A percentile compares a stretch with the other conserved stretches of the same genome.
phyloP scores from a whole-genome alignment of 2,797 vertebrate genomes.

The Enteromius radiatus region DNA sequence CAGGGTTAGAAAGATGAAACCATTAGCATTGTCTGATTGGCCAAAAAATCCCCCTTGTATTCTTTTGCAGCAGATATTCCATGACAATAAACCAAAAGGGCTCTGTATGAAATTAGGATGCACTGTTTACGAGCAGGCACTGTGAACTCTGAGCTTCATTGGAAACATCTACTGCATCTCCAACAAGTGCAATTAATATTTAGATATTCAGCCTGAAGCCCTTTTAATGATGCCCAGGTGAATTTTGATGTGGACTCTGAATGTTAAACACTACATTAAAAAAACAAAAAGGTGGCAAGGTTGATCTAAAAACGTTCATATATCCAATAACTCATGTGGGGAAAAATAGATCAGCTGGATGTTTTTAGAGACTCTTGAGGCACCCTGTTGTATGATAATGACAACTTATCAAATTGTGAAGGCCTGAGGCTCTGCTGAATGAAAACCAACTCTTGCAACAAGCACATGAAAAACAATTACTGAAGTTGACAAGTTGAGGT shows the following conservation, averaged over 20 bases:
- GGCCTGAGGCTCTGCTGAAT: constrained; percentile 1
- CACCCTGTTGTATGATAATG: constrained; percentile 9
- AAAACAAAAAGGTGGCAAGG: not conserved
- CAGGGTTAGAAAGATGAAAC: constrained; percentile 59
- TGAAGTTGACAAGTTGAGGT: constrained; percentile 1
- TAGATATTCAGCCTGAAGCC: not conserved
- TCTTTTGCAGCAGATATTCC: constrained; percentile 13
- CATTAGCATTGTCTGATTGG: constrained; percentile 61
- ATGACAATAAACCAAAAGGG: constrained; percentile 11
- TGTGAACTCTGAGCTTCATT: constrained; percentile 12
- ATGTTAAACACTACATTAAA: not conserved
- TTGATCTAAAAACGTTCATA: not conserved
- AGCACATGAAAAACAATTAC: constrained; percentile 17
- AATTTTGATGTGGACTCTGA: not conserved
- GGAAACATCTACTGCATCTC: not conserved
- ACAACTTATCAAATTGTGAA: constrained; percentile 14
- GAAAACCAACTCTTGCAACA: constrained; percentile 8
- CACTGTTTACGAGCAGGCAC: not conserved
- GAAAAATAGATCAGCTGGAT: constrained; percentile 9
- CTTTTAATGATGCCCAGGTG: not conserved
- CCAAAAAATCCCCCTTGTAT: constrained; percentile 37
- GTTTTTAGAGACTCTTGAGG: constrained; percentile 18
- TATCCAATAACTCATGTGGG: constrained; percentile 1
- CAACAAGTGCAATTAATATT: not conserved
- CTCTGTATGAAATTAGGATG: constrained; percentile 1